These are phyloP conservation scores for Neomonachus schauinslandi DNA, from an alignment of 2,113 vertebrate species.

Conservation along the genomic window DNA sequence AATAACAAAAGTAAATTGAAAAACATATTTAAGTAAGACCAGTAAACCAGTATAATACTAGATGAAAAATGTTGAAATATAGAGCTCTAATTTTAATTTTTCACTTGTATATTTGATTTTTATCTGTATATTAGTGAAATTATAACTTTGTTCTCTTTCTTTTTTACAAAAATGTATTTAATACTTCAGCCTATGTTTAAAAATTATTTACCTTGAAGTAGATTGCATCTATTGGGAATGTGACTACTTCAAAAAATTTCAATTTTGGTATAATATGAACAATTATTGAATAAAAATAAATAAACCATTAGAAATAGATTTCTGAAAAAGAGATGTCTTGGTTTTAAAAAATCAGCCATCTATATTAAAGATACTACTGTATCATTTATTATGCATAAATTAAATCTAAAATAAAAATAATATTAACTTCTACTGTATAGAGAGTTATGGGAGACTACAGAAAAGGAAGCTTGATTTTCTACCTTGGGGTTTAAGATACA, in stretches of 20 bases:
- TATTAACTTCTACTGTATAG: background rate
- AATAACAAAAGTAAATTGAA: background rate
- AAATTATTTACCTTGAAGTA: background rate
- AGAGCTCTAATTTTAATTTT: background rate
- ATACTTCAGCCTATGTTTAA: background rate
- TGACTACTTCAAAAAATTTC: background rate
- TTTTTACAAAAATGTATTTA: background rate
- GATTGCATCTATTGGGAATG: background rate
- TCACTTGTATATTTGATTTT: background rate
- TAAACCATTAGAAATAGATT: background rate
- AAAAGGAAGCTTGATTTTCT: background rate
- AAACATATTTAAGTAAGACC: background rate
- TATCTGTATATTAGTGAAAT: background rate
- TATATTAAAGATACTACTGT: background rate
- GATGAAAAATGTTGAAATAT: background rate
- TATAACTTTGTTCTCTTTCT: background rate
- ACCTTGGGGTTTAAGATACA: background rate
- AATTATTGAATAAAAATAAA: background rate
- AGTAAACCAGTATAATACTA: background rate
- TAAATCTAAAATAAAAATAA: background rate
- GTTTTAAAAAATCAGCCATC: background rate
- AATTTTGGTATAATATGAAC: background rate
- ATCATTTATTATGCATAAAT: background rate
- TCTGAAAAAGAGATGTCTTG: background rate
- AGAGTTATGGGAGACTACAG: background rate